Conservation (phyloP, 2,888 invertebrate genomes). For the Cryptocephalus primarius region DNA sequence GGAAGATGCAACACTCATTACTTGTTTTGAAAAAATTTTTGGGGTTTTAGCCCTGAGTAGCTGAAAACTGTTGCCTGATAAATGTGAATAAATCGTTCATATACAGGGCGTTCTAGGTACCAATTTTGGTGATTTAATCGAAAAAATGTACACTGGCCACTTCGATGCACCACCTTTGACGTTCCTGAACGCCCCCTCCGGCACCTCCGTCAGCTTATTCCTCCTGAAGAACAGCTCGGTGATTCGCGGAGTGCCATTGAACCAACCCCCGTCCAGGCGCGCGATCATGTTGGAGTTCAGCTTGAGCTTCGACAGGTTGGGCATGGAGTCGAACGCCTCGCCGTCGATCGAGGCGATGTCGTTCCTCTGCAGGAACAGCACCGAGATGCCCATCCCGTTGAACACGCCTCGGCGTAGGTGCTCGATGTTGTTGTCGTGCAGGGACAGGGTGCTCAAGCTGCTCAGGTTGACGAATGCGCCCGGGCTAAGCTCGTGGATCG, state of each 20-base stretch:
- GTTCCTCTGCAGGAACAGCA: constrained; percentile 17
- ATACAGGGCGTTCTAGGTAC: too few species aligned
- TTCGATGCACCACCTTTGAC: constrained; percentile 13
- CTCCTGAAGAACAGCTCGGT: constrained; percentile 23
- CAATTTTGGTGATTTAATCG: too few species aligned
- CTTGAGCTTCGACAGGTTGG: constrained; percentile 22
- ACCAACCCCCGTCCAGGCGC: constrained; percentile 28
- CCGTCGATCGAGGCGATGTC: constrained; percentile 15
- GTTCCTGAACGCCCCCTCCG: constrained; percentile 25
- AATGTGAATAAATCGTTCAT: too few species aligned
- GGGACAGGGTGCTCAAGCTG: constrained; percentile 10
- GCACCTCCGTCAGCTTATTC: constrained; percentile 23
- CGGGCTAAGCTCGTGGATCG: constrained; percentile 10
- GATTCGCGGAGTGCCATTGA: constrained; percentile 25
- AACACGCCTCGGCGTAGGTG: constrained; percentile 15
- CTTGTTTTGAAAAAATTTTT: too few species aligned
- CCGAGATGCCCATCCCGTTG: constrained; percentile 11
- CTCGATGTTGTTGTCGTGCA: constrained; percentile 17
- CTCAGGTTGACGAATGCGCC: constrained; percentile 16
- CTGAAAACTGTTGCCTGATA: too few species aligned
- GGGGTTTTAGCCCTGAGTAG: too few species aligned
- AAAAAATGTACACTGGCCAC: too few species aligned
- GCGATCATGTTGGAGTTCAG: constrained; percentile 26
- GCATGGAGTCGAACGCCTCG: constrained; percentile 20
- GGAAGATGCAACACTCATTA: too few species aligned